A percentile compares a stretch with the other conserved stretches of the same genome.
phyloP scores from a whole-genome alignment of 2,888 invertebrate genomes.

The Heteropelma amictum region DNA sequence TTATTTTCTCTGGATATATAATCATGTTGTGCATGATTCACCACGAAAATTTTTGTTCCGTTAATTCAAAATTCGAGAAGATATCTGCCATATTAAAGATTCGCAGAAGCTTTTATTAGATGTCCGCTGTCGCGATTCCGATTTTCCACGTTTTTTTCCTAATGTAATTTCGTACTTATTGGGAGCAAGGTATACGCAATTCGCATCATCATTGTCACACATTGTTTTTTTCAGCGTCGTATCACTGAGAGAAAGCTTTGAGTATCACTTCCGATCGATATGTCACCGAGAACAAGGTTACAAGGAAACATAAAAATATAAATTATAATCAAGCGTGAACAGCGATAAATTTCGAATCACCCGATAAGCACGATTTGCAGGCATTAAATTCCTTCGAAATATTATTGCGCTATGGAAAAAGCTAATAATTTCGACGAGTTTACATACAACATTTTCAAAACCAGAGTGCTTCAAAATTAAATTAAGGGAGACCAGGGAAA shows the following conservation, averaged over 20 bases:
- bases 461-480: too few relatives aligned
- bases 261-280: background rate
- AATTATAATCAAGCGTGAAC: background rate
- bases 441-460: too few relatives aligned
- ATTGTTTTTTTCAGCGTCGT: background rate
- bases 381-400: background rate
- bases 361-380: background rate
- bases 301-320: background rate
- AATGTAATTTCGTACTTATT: slow-evolving; percentile 3
- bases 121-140: background rate
- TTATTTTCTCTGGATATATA: too few relatives aligned
- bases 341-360: background rate
- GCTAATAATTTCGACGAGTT: background rate
- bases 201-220: too few relatives aligned
- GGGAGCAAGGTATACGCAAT: slow-evolving; percentile 48
- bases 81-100: too few relatives aligned
- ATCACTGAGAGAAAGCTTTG: background rate
- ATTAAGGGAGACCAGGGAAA: too few relatives aligned
- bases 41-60: too few relatives aligned
- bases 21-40: too few relatives aligned
- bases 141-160: background rate
- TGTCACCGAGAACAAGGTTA: background rate
- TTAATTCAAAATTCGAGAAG: too few relatives aligned
- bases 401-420: too few relatives aligned
- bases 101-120: too few relatives aligned